Evolutionary conservation across 2,797 vertebrate genomes (phyloP).

Genomic region (Nothura maculosa): DNA sequence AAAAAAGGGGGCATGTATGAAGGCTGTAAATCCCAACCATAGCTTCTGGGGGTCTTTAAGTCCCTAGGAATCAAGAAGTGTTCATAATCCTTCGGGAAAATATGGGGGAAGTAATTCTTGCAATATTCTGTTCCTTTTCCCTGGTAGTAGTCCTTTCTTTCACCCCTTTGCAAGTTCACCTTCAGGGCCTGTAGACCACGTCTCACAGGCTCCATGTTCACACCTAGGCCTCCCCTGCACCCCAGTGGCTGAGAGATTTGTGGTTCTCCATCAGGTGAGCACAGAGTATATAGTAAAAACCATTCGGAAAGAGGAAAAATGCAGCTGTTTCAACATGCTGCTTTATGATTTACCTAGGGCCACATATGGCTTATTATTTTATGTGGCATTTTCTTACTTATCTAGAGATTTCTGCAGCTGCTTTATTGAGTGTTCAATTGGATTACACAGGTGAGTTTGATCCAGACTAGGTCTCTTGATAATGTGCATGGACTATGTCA

Average conservation of each 20-base stretch:
- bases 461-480: neutral
- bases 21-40: neutral
- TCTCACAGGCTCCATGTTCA: neutral
- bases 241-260: neutral
- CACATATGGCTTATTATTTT: neutral
- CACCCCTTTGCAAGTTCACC: neutral
- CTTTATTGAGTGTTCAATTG: slow-evolving; percentile 36
- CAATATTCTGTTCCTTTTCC: neutral
- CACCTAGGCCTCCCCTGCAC: neutral
- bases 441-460: slow-evolving; percentile 21
- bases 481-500: neutral
- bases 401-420: slow-evolving; percentile 25
- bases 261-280: neutral
- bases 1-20: neutral
- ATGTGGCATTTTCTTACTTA: neutral
- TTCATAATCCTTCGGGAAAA: neutral
- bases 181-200: neutral
- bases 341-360: neutral
- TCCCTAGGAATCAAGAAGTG: neutral
- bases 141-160: neutral
- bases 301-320: neutral
- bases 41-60: neutral
- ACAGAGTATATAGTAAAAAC: neutral
- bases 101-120: neutral
- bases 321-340: neutral